Evolutionary conservation across 1,140 invertebrate species (phyloP).

Genomic region (Lasioglossum albipes): DNA sequence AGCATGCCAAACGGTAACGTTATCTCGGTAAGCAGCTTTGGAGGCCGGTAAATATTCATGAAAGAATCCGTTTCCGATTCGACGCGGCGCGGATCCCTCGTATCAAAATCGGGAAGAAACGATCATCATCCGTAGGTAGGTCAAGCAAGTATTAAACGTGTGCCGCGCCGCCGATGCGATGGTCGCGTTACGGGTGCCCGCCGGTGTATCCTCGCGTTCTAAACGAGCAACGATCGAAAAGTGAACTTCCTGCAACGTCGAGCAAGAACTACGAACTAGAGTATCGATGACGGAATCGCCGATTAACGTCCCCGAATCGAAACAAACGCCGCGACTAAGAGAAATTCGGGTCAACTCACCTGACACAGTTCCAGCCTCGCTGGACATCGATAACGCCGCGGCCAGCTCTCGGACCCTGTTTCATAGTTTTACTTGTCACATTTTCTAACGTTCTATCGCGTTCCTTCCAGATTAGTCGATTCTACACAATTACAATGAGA

Average conservation of each 20-base stretch:
- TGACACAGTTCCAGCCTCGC: slow-evolving; percentile 41
- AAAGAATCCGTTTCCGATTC: not conserved
- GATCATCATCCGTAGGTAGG: not conserved
- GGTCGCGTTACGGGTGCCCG: not conserved
- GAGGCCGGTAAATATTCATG: not conserved
- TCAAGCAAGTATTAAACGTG: not conserved
- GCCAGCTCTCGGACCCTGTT: slow-evolving; percentile 6
- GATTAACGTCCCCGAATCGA: slow-evolving; percentile 49
- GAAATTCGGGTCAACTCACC: slow-evolving; percentile 55
- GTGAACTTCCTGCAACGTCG: not conserved
- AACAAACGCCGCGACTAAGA: slow-evolving; percentile 24
- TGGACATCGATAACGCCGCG: slow-evolving; percentile 47
- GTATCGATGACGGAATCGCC: slow-evolving; percentile 52
- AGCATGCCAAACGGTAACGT: not conserved
- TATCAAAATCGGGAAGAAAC: not conserved
- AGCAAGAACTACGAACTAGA: not conserved
- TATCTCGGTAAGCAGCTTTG: not conserved
- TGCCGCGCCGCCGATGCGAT: not conserved
- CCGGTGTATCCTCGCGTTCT: not conserved
- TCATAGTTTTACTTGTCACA: slow-evolving; percentile 15
- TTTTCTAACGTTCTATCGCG: slow-evolving; percentile 37
- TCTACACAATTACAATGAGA: too few species aligned
- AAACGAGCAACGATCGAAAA: slow-evolving; percentile 9
- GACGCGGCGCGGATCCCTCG: not conserved
- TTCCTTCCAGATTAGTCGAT: too few species aligned